Conservation (phyloP, 1,140 invertebrate genomes). For the Hesperophylax magnus region DNA sequence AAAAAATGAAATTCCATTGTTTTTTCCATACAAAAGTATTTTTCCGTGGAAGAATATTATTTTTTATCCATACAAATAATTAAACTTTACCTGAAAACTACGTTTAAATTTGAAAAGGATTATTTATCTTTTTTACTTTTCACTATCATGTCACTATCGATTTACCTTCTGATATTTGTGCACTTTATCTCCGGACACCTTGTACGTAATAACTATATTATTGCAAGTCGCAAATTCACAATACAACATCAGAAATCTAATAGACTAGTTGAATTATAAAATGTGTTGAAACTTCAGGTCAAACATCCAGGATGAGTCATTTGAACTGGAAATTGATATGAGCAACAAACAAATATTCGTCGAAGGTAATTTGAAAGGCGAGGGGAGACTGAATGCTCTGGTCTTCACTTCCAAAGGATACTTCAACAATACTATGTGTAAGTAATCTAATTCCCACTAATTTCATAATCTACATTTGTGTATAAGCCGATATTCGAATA, state of each 20-base stretch:
- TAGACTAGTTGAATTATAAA: neutral
- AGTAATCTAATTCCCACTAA: conserved; percentile 36
- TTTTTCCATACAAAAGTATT: too few species aligned
- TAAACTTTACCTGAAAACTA: too few species aligned
- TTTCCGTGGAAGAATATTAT: too few species aligned
- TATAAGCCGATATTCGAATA: neutral
- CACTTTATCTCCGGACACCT: too few species aligned
- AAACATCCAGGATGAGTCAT: conserved; percentile 66
- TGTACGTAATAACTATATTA: too few species aligned
- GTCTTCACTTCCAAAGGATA: conserved; percentile 68
- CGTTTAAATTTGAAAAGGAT: too few species aligned
- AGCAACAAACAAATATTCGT: conserved; percentile 66
- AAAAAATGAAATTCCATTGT: too few species aligned
- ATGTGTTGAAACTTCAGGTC: conserved; percentile 60
- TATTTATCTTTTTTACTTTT: too few species aligned
- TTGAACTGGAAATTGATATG: conserved; percentile 71
- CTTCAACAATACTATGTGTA: conserved; percentile 66
- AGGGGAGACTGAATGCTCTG: conserved; percentile 67
- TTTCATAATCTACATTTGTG: neutral
- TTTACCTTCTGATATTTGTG: too few species aligned
- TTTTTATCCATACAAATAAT: too few species aligned
- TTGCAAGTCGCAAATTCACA: neutral
- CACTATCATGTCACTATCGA: too few species aligned
- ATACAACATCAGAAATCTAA: neutral
- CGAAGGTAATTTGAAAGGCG: conserved; percentile 69